phyloP scores from a whole-genome alignment of 2,888 invertebrate genomes.

The Philonicus albiceps region DNA sequence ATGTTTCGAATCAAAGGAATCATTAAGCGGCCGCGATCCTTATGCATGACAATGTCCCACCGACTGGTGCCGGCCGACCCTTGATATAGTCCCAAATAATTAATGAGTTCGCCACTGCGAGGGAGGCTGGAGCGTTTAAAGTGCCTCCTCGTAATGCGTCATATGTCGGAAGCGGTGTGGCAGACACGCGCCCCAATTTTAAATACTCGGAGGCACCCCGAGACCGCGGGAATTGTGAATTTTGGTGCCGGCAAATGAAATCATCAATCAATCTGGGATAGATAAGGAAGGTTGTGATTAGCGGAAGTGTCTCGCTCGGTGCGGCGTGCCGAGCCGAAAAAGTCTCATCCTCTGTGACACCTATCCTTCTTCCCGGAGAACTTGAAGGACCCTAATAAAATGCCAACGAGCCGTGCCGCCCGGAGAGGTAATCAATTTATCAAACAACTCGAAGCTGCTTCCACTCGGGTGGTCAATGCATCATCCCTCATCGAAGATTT shows the following conservation, averaged over 20 bases:
- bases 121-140: slow-evolving; percentile 45
- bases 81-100: slow-evolving; percentile 40
- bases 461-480: slow-evolving; percentile 46
- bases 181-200: slow-evolving; percentile 46
- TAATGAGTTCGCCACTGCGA: slow-evolving; percentile 46
- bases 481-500: slow-evolving; percentile 49
- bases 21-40: slow-evolving; percentile 42
- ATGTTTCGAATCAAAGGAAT: slow-evolving; percentile 48
- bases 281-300: slow-evolving; percentile 46
- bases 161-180: slow-evolving; percentile 48
- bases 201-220: slow-evolving; percentile 20
- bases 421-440: slow-evolving; percentile 41
- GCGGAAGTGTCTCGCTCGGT: slow-evolving; percentile 45
- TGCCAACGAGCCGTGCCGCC: slow-evolving; percentile 29
- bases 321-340: neutral
- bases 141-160: slow-evolving; percentile 47
- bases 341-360: neutral
- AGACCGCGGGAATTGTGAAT: slow-evolving; percentile 17
- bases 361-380: neutral
- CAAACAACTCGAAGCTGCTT: slow-evolving; percentile 43
- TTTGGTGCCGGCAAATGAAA: slow-evolving; percentile 24
- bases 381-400: slow-evolving; percentile 4
- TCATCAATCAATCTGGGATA: slow-evolving; percentile 48
- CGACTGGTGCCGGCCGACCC: slow-evolving; percentile 9
- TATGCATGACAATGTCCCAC: slow-evolving; percentile 32